These are phyloP conservation scores for Forficula auricularia DNA, from an alignment of 1,140 invertebrate species.

Conservation along the genomic window DNA sequence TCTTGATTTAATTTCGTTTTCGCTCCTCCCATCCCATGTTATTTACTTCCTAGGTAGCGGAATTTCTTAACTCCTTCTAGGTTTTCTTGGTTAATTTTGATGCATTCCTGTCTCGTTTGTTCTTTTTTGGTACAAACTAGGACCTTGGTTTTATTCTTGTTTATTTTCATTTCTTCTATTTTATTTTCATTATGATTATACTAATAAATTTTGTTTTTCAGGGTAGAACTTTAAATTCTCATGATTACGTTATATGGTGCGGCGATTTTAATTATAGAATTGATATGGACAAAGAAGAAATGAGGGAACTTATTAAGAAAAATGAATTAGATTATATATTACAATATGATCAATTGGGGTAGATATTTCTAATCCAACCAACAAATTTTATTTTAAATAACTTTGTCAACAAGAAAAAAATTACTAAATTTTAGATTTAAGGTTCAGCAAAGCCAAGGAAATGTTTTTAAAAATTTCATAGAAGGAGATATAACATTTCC, in stretches of 20 bases:
- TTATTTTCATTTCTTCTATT: neutral
- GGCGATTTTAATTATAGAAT: conserved; percentile 99
- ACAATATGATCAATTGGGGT: conserved; percentile 73
- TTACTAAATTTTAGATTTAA: conserved; percentile 15
- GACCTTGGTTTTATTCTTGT: neutral
- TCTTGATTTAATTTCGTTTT: too few relatives aligned
- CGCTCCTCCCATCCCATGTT: too few relatives aligned
- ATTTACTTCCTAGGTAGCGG: too few relatives aligned
- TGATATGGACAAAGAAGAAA: conserved; percentile 87
- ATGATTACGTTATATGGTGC: conserved; percentile 99
- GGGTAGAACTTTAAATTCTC: conserved; percentile 72
- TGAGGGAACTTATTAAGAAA: conserved; percentile 65
- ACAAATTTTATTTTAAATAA: conserved; percentile 6
- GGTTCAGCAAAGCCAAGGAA: conserved; percentile 56
- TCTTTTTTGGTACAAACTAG: neutral
- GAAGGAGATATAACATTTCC: conserved; percentile 86
- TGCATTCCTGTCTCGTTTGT: too few relatives aligned
- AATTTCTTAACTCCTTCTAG: too few relatives aligned
- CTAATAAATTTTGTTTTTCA: conserved; percentile 21
- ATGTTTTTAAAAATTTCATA: conserved; percentile 86
- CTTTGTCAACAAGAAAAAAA: too few relatives aligned
- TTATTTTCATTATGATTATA: neutral
- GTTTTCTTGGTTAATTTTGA: too few relatives aligned
- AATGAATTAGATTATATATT: conserved; percentile 64
- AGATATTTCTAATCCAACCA: conserved; percentile 11